Conservation (phyloP, 2,113 vertebrate species). For the Perccottus glenii region DNA sequence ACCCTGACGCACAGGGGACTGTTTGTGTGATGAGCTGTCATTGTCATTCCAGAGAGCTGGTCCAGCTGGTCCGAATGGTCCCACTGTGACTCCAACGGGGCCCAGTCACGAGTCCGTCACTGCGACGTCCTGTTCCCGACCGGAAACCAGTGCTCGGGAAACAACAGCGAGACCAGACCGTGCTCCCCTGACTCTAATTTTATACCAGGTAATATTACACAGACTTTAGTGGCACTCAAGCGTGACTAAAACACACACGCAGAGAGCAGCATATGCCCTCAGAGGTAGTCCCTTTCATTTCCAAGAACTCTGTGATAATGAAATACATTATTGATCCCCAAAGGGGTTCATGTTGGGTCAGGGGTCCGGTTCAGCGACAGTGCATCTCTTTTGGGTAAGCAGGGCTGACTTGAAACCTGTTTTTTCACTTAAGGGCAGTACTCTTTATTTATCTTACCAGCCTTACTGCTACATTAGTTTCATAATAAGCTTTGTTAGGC, state of each 20-base stretch:
- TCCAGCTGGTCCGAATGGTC: constrained; percentile 95
- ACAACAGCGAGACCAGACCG: constrained; percentile 84
- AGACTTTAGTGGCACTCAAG: constrained; percentile 4
- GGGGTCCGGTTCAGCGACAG: constrained; percentile 54
- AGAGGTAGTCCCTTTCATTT: constrained; percentile 44
- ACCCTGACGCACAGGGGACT: neutral
- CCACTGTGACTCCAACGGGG: constrained; percentile 83
- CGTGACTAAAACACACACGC: constrained; percentile 21
- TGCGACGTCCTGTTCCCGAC: constrained; percentile 90
- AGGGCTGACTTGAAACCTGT: constrained; percentile 30
- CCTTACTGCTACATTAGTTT: constrained; percentile 51
- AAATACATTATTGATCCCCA: constrained; percentile 42
- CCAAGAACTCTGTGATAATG: constrained; percentile 55
- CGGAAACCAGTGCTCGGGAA: constrained; percentile 91
- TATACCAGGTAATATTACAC: constrained; percentile 85
- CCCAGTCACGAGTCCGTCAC: constrained; percentile 86
- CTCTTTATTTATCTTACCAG: constrained; percentile 29
- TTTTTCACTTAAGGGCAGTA: constrained; percentile 50
- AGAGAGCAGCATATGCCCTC: constrained; percentile 43
- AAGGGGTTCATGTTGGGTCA: constrained; percentile 33
- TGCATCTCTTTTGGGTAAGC: constrained; percentile 32
- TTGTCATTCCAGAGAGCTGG: constrained; percentile 88
- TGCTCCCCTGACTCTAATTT: constrained; percentile 89
- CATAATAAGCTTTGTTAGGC: constrained; percentile 46
- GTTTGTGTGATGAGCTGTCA: constrained; percentile 40